Evolutionary conservation across 2,113 vertebrate species (phyloP).

Genomic region (Dicerorhinus sumatrensis): DNA sequence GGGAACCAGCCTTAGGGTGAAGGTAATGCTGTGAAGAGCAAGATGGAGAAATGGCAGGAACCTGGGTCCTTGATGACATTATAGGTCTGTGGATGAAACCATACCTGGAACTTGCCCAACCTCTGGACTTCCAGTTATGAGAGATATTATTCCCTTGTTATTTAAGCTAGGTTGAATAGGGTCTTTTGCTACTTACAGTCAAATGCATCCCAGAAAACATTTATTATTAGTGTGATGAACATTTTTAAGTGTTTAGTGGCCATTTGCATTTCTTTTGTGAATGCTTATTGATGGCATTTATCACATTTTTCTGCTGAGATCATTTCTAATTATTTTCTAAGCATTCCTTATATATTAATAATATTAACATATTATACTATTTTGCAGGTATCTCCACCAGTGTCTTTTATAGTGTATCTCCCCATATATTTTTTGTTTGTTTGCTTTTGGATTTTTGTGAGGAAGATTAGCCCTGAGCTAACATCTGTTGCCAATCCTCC

Average conservation of each 20-base stretch:
- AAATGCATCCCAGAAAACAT: neutral
- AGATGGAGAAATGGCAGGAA: neutral
- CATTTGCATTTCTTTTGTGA: constrained; percentile 51
- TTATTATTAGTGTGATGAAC: constrained; percentile 34
- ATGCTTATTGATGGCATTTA: constrained; percentile 35
- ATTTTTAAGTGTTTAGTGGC: neutral
- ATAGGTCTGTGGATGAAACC: neutral
- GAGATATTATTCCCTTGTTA: neutral
- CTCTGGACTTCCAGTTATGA: neutral
- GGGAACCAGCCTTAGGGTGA: neutral
- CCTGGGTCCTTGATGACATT: neutral
- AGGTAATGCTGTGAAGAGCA: neutral
- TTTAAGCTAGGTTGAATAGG: constrained; percentile 19
- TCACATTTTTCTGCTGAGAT: constrained; percentile 53
- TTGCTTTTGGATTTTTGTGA: no score
- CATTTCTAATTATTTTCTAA: constrained; percentile 56
- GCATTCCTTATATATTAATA: neutral
- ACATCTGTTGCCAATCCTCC: no score
- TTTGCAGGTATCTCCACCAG: constrained; percentile 4
- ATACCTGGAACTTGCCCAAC: neutral
- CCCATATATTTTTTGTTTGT: no score
- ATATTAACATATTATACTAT: constrained; percentile 27
- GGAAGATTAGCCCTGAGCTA: no score
- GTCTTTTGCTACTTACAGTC: constrained; percentile 8
- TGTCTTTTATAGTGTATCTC: constrained; percentile 22